Percentiles rank a stretch among this genome's conserved stretches.
phyloP scores from a whole-genome alignment of 2,113 vertebrate genomes.

The Cinclus mexicanus region DNA sequence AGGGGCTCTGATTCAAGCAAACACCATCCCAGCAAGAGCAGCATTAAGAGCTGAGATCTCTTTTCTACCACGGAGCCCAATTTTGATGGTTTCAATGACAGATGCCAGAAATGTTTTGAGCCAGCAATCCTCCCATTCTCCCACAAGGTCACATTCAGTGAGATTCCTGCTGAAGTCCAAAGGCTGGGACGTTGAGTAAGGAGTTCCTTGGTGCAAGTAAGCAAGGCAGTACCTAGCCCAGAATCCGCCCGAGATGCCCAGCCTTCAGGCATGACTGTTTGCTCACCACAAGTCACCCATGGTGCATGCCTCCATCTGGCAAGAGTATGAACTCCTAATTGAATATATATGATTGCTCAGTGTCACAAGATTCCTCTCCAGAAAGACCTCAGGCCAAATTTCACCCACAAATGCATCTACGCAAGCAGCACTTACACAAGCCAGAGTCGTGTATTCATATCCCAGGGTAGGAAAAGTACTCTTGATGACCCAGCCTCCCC shows the following conservation, averaged over 20 bases:
- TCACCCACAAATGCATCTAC: slow-evolving; percentile 15
- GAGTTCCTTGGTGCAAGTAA: neutral
- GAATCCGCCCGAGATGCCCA: neutral
- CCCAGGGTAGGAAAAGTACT: slow-evolving; percentile 53
- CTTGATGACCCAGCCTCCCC: neutral
- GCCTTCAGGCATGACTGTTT: neutral
- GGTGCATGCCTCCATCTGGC: neutral
- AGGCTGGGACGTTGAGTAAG: neutral
- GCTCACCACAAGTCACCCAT: slow-evolving; percentile 9
- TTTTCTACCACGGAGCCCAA: neutral
- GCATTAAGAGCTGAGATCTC: neutral
- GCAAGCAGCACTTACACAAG: slow-evolving; percentile 18
- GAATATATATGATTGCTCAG: slow-evolving; percentile 1
- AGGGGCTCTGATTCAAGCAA: neutral
- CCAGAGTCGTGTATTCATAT: slow-evolving; percentile 6
- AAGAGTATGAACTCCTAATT: neutral
- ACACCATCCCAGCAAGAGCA: neutral
- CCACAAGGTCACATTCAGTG: neutral
- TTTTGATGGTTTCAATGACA: neutral
- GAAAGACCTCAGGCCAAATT: slow-evolving; percentile 48
- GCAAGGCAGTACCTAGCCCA: neutral
- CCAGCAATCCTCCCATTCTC: neutral
- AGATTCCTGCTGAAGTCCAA: neutral
- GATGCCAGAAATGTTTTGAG: neutral
- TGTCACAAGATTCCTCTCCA: slow-evolving; percentile 22